These are phyloP conservation scores for Illadopsis cleaveri DNA, from an alignment of 2,113 vertebrate species.

Conservation along the genomic window DNA sequence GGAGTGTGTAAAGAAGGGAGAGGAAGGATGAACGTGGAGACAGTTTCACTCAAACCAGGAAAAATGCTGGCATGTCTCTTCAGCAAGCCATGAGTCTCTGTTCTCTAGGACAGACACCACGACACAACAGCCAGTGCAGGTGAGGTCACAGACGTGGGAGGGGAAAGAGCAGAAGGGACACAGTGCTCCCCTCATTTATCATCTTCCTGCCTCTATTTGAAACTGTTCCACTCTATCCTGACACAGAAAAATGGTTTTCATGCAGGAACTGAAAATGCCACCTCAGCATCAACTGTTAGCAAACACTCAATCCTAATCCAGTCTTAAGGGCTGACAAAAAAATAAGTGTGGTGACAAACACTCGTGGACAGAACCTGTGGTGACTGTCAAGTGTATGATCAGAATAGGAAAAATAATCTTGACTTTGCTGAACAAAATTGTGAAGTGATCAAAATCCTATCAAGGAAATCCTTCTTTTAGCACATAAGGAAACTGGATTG, in stretches of 20 bases:
- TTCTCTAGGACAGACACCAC: not conserved
- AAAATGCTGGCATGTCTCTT: not conserved
- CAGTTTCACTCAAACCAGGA: not conserved
- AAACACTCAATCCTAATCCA: not conserved
- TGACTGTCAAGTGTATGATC: not conserved
- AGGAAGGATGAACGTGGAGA: not conserved
- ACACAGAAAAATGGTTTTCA: not conserved
- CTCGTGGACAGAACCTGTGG: not conserved
- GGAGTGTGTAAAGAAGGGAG: not conserved
- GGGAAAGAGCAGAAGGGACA: not conserved
- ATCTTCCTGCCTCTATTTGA: not conserved
- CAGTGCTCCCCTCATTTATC: not conserved
- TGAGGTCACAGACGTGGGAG: not conserved
- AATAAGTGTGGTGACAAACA: not conserved
- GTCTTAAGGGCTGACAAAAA: slow-evolving; percentile 14
- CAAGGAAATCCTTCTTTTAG: not conserved
- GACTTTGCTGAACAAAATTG: not conserved
- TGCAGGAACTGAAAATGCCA: slow-evolving; percentile 65
- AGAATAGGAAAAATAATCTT: not conserved
- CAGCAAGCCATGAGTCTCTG: not conserved
- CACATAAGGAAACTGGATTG: not conserved
- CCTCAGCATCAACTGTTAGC: slow-evolving; percentile 56
- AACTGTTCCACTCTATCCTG: not conserved
- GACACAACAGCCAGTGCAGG: not conserved
- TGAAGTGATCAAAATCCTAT: not conserved